Evolutionary conservation across 2,797 vertebrate genomes (phyloP).

Genomic region (Coendou prehensilis): DNA sequence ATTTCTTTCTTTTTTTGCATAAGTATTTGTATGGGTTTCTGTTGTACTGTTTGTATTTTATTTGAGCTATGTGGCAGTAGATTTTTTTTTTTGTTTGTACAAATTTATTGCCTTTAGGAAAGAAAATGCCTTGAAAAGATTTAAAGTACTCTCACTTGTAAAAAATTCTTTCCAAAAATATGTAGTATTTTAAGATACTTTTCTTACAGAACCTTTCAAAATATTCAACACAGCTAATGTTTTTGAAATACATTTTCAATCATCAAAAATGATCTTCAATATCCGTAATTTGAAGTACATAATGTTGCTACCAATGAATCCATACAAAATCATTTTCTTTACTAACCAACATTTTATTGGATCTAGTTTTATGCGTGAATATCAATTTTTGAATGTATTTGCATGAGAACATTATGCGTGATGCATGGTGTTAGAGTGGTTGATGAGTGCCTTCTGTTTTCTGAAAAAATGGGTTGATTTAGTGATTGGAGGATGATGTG

Average conservation of each 20-base stretch:
- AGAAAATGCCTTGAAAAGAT: slow-evolving; percentile 23
- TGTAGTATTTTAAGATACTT: neutral
- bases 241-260: slow-evolving; percentile 44
- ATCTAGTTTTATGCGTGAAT: neutral
- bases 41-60: slow-evolving; percentile 37
- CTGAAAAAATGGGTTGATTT: neutral
- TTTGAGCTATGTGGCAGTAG: neutral
- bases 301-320: neutral
- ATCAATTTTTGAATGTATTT: neutral
- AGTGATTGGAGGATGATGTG: neutral
- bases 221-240: neutral
- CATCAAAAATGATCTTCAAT: neutral
- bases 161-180: neutral
- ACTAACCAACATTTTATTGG: neutral
- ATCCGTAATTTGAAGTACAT: neutral
- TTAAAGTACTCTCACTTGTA: neutral
- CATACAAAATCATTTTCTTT: slow-evolving; percentile 10
- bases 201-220: neutral
- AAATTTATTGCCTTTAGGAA: neutral
- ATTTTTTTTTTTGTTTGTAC: neutral
- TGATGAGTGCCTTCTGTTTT: neutral
- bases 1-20: slow-evolving; percentile 10
- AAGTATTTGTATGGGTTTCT: neutral
- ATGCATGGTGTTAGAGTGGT: neutral
- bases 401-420: neutral